These are phyloP conservation scores for Agrotis puta DNA, from an alignment of 2,888 invertebrate species.

Conservation along the genomic window DNA sequence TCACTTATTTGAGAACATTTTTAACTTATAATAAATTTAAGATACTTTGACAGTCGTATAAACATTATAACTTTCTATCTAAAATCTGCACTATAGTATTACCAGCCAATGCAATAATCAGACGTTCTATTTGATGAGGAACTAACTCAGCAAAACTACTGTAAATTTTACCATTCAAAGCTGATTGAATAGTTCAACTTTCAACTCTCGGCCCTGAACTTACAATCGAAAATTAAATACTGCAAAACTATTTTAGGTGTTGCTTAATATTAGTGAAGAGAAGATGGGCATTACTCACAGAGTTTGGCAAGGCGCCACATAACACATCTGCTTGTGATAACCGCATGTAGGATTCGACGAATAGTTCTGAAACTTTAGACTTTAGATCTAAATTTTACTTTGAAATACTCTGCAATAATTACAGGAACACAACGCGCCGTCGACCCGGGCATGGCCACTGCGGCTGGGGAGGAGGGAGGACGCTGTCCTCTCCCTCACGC, in stretches of 20 bases:
- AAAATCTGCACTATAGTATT: neutral
- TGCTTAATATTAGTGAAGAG: neutral
- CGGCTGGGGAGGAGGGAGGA: too few relatives aligned
- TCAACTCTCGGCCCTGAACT: neutral
- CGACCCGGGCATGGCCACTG: too few relatives aligned
- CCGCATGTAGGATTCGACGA: neutral
- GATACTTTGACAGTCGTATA: too few relatives aligned
- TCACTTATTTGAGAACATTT: too few relatives aligned
- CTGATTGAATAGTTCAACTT: too few relatives aligned
- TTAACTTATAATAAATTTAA: too few relatives aligned
- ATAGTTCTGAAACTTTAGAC: slow-evolving; percentile 19
- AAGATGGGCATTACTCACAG: neutral
- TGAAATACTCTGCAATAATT: slow-evolving; percentile 19
- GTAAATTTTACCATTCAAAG: too few relatives aligned
- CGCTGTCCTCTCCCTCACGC: too few relatives aligned
- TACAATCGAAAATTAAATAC: neutral
- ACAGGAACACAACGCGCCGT: neutral
- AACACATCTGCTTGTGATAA: slow-evolving; percentile 25
- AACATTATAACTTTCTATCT: too few relatives aligned
- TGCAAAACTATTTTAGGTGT: neutral
- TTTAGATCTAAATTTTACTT: slow-evolving; percentile 18
- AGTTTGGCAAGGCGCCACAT: slow-evolving; percentile 37
- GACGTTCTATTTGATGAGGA: neutral
- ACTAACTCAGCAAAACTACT: slow-evolving; percentile 8
- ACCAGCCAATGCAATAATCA: slow-evolving; percentile 10